These are phyloP conservation scores for Esperia sulphurella DNA, from an alignment of 2,888 invertebrate species.

Conservation along the genomic window DNA sequence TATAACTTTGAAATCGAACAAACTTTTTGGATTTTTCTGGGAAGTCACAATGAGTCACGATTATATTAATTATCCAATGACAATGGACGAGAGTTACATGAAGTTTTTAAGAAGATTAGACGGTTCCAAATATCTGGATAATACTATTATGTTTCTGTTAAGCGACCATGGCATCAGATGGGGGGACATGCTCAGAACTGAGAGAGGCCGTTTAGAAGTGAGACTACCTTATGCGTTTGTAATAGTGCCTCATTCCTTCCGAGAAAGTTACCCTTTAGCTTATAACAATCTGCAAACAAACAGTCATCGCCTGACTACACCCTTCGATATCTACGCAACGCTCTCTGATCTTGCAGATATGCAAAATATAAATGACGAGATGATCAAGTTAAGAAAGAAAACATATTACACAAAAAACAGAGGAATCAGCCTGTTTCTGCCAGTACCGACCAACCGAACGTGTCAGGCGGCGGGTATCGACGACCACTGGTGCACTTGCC, in stretches of 20 bases:
- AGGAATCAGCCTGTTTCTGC: conserved; percentile 85
- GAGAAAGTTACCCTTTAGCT: conserved; percentile 74
- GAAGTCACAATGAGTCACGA: conserved; percentile 88
- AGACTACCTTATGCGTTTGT: conserved; percentile 87
- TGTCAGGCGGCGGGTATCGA: conserved; percentile 86
- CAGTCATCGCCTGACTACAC: conserved; percentile 80
- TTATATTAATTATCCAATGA: conserved; percentile 83
- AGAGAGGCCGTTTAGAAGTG: conserved; percentile 89
- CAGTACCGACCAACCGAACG: conserved; percentile 82
- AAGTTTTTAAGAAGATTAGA: conserved; percentile 72
- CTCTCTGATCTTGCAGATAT: conserved; percentile 80
- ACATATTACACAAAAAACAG: conserved; percentile 57
- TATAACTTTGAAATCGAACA: conserved; percentile 44
- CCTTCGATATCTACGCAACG: conserved; percentile 88
- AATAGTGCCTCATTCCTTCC: conserved; percentile 83
- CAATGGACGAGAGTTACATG: conserved; percentile 81
- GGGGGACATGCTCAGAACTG: conserved; percentile 86
- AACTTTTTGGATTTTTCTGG: conserved; percentile 89
- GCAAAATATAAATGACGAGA: conserved; percentile 30
- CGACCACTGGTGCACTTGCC: conserved; percentile 90
- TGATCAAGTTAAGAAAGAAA: not conserved
- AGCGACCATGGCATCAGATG: conserved; percentile 93
- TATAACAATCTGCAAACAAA: conserved; percentile 81
- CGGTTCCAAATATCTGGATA: conserved; percentile 67
- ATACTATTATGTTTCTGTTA: conserved; percentile 83